Conservation (phyloP, 35 echinoderm and acorn worm genomes). For the Stichopus chloronotus region DNA sequence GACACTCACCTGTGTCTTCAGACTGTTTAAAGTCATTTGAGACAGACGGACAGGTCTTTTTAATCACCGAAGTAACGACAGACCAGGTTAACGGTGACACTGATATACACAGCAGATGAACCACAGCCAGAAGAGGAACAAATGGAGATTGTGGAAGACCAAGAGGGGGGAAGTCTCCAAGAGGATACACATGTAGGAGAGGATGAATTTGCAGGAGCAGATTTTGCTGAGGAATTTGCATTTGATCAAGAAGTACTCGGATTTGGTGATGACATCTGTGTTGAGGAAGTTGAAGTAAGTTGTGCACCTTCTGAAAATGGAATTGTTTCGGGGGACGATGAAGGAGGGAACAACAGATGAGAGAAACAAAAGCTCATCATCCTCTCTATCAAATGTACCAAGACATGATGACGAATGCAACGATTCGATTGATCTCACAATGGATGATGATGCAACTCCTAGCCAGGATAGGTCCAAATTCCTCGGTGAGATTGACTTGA, state of each 20-base stretch:
- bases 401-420: neutral
- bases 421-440: constrained; percentile 13
- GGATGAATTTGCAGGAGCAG: neutral
- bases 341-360: neutral
- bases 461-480: neutral
- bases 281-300: neutral
- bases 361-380: neutral
- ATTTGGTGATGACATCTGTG: neutral
- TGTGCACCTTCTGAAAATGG: neutral
- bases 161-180: neutral
- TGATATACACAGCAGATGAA: too few relatives aligned
- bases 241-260: constrained; percentile 2
- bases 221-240: constrained; percentile 27
- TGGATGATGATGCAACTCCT: neutral
- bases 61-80: too few relatives aligned
- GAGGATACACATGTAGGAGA: neutral
- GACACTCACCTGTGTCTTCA: neutral
- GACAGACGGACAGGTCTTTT: neutral
- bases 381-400: neutral
- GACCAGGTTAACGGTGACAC: too few relatives aligned
- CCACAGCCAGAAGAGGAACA: neutral
- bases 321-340: neutral
- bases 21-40: neutral
- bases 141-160: neutral
- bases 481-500: constrained; percentile 13